phyloP scores from a whole-genome alignment of 2,888 invertebrate species.

The Pseudococcus viburni region DNA sequence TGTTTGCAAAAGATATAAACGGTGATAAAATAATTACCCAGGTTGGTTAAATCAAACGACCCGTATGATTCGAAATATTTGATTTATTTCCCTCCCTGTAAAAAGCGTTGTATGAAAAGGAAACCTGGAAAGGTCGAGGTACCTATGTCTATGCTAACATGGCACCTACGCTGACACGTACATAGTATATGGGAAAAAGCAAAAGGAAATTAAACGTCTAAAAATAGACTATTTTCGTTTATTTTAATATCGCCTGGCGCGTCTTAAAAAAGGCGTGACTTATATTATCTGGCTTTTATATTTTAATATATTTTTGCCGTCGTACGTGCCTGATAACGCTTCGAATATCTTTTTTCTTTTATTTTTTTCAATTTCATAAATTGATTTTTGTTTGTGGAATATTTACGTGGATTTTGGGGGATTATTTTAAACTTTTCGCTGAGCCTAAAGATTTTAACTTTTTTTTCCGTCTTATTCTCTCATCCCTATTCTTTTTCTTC shows the following conservation, averaged over 20 bases:
- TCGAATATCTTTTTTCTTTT: slow-evolving; percentile 32
- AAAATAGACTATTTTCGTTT: slow-evolving; percentile 10
- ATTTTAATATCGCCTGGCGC: slow-evolving; percentile 3
- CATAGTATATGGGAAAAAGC: not conserved
- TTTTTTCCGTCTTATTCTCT: not conserved
- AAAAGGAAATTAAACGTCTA: slow-evolving; percentile 34
- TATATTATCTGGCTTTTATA: slow-evolving; percentile 46
- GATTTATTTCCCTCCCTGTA: not conserved
- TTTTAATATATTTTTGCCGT: slow-evolving; percentile 29
- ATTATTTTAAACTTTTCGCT: slow-evolving; percentile 38
- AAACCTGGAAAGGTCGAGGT: not conserved
- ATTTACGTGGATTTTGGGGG: slow-evolving; percentile 36
- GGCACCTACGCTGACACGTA: not conserved
- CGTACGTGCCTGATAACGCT: slow-evolving; percentile 23
- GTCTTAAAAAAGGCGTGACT: not conserved
- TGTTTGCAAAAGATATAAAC: not conserved
- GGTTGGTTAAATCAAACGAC: not conserved
- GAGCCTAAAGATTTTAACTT: slow-evolving; percentile 43
- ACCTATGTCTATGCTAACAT: not conserved
- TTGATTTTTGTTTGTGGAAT: slow-evolving; percentile 47
- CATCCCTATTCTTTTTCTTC: not conserved
- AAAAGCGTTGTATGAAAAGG: not conserved
- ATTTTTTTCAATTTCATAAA: slow-evolving; percentile 40
- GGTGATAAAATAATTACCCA: not conserved
- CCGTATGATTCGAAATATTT: not conserved